Percentiles rank a stretch among this genome's conserved stretches.
Evolutionary conservation across 2,113 vertebrate species (phyloP).

Genomic region (Epinephelus cyanopodus): DNA sequence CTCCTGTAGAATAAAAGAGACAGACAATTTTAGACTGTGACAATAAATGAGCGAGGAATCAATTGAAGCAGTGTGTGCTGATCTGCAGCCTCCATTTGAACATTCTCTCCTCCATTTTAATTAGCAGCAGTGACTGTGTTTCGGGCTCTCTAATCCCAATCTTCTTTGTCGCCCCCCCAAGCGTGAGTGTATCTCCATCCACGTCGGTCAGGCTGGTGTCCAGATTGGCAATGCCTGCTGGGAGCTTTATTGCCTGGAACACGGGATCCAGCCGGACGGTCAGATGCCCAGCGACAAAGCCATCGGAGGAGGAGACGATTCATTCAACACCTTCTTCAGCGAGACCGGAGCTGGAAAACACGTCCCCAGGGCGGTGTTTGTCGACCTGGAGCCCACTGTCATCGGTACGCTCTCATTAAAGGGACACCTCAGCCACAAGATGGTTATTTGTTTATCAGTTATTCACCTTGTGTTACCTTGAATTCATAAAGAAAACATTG

Average conservation of each 20-base stretch:
- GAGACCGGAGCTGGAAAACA: constrained; percentile 84
- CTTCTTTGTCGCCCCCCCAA: constrained; percentile 33
- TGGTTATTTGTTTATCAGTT: too few species aligned
- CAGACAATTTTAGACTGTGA: neutral
- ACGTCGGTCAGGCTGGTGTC: constrained; percentile 84
- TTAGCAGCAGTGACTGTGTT: neutral
- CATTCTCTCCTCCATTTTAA: constrained; percentile 1
- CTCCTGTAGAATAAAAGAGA: constrained; percentile 1
- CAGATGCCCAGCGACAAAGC: constrained; percentile 84
- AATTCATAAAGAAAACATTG: too few species aligned
- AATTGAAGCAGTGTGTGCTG: neutral
- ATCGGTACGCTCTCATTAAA: constrained; percentile 70
- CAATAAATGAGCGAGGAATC: neutral
- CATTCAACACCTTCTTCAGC: constrained; percentile 84
- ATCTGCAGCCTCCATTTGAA: neutral
- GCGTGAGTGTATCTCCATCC: constrained; percentile 84
- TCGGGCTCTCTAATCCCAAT: constrained; percentile 23
- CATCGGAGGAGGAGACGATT: constrained; percentile 82
- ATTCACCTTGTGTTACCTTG: too few species aligned
- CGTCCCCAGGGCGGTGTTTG: constrained; percentile 85
- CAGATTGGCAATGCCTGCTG: constrained; percentile 85
- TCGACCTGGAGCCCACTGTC: constrained; percentile 84
- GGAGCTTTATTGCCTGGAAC: constrained; percentile 84
- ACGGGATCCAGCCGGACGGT: constrained; percentile 83
- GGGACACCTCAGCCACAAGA: too few species aligned